phyloP scores from a whole-genome alignment of 2,113 vertebrate genomes.

The Podarcis cretensis region DNA sequence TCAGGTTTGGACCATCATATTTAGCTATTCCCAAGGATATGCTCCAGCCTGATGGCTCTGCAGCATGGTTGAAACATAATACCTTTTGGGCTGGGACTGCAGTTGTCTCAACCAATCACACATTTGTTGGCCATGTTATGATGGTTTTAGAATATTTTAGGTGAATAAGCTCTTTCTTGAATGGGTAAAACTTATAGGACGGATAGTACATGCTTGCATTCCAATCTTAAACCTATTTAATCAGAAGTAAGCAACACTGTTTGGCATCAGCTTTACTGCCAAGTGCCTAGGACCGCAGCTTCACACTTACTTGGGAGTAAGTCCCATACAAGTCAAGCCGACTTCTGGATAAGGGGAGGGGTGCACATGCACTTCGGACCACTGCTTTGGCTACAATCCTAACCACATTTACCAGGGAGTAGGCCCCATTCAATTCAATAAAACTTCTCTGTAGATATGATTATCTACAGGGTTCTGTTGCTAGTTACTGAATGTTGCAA shows the following conservation, averaged over 20 bases:
- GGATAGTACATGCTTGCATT: neutral
- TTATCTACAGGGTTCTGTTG: accelerated
- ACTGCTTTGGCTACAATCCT: neutral
- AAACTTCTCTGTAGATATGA: neutral
- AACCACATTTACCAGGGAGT: no score
- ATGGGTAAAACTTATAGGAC: neutral
- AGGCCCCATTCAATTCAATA: no score
- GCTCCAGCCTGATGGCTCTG: neutral
- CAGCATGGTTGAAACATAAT: neutral
- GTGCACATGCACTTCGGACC: neutral
- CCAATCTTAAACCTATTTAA: neutral
- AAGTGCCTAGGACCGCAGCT: neutral
- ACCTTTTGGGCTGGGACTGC: neutral
- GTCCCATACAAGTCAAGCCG: neutral
- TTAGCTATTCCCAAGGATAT: neutral
- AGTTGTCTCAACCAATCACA: neutral
- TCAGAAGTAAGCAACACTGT: neutral
- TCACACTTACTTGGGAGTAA: neutral
- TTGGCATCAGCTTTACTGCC: neutral
- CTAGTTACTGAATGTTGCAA: accelerated
- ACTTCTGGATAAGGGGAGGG: neutral
- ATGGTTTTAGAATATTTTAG: neutral
- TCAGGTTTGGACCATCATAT: neutral
- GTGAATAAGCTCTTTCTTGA: neutral
- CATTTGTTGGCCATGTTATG: neutral